phyloP scores from a whole-genome alignment of 53 echinoderm and acorn worm genomes.

The Temnopleurus reevesii region DNA sequence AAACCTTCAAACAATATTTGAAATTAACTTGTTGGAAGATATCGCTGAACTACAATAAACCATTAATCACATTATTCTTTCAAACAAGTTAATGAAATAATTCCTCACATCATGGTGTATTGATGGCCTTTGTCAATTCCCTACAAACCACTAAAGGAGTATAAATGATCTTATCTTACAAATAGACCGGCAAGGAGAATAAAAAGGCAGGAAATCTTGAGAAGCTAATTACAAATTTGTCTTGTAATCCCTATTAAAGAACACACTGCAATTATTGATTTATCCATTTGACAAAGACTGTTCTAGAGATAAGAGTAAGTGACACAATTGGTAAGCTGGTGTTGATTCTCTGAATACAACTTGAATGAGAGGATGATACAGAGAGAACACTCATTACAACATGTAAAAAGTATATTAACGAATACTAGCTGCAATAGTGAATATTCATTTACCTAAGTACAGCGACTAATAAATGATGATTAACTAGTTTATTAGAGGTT shows the following conservation, averaged over 20 bases:
- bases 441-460: too few species aligned
- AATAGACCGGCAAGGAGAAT: background rate
- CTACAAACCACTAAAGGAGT: background rate
- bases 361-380: background rate
- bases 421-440: too few species aligned
- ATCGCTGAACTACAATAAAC: too few species aligned
- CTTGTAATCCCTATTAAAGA: background rate
- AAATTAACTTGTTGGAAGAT: too few species aligned
- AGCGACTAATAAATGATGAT: too few species aligned
- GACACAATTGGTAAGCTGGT: background rate
- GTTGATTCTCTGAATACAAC: constrained; percentile 20
- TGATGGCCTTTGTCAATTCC: background rate
- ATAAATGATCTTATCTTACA: background rate
- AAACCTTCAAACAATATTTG: too few species aligned
- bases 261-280: constrained; percentile 18
- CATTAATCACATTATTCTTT: too few species aligned
- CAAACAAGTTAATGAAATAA: too few species aligned
- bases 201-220: constrained; percentile 6
- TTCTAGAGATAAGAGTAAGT: background rate
- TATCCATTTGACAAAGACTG: background rate
- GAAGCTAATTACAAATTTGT: background rate
- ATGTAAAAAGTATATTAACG: too few species aligned
- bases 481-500: too few species aligned
- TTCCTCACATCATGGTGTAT: background rate
- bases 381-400: background rate